These are phyloP conservation scores for Nematopogon swammerdamellus DNA, from an alignment of 2,888 invertebrate genomes.

Conservation along the genomic window DNA sequence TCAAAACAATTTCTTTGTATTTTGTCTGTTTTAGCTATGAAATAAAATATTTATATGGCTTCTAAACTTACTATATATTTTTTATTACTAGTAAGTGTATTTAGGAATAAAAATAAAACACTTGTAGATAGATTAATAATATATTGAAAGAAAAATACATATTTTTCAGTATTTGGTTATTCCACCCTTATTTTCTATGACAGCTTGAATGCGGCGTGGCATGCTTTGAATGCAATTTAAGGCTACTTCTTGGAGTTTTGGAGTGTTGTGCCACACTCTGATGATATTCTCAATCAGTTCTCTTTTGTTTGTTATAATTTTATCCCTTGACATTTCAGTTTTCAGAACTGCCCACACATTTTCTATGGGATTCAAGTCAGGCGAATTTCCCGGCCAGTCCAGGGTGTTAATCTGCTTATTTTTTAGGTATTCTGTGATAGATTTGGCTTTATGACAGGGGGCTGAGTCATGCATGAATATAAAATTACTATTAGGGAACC, in stretches of 20 bases:
- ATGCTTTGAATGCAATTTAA: slow-evolving; percentile 2
- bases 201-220: slow-evolving; percentile 5
- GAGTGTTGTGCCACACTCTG: slow-evolving; percentile 2
- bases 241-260: background rate
- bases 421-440: slow-evolving; percentile 3
- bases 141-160: background rate
- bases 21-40: slow-evolving; percentile 1
- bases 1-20: slow-evolving; percentile 1
- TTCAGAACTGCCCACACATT: slow-evolving; percentile 6
- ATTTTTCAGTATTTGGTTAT: slow-evolving; percentile 2
- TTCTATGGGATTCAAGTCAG: too few species aligned
- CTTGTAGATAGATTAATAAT: background rate
- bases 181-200: slow-evolving; percentile 1
- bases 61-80: slow-evolving; percentile 1
- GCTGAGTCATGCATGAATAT: slow-evolving; percentile 4
- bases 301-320: too few species aligned
- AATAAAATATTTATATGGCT: background rate
- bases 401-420: slow-evolving; percentile 3
- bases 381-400: too few species aligned
- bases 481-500: slow-evolving; percentile 1
- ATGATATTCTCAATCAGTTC: background rate
- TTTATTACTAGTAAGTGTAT: background rate
- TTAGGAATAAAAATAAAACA: slow-evolving; percentile 2
- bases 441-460: slow-evolving; percentile 3
- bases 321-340: background rate